Percentiles rank a stretch among this genome's conserved stretches.
phyloP scores from a whole-genome alignment of 2,888 invertebrate genomes.

The Cylindroiulus punctatus region DNA sequence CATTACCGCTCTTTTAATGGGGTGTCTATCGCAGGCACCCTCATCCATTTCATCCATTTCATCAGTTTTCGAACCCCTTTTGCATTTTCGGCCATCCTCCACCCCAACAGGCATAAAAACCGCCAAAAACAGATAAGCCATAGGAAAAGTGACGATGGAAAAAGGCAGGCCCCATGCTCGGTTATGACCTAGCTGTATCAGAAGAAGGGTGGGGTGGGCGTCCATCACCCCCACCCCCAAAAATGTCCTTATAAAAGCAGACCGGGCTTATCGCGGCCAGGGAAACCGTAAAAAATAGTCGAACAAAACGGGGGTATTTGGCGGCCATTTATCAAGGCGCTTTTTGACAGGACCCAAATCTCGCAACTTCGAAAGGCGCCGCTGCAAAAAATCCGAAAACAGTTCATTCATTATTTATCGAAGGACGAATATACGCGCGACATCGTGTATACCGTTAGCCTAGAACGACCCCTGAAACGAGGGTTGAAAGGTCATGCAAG shows the following conservation, averaged over 20 bases:
- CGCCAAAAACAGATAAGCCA: neutral
- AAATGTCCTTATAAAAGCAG: neutral
- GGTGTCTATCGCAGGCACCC: neutral
- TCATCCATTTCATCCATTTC: slow-evolving; percentile 4
- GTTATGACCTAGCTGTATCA: slow-evolving; percentile 18
- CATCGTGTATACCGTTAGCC: no score
- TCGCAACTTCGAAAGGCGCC: no score
- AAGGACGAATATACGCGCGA: neutral
- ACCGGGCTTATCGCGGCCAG: neutral
- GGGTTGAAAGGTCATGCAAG: no score
- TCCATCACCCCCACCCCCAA: neutral
- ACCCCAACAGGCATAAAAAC: neutral
- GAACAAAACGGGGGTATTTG: slow-evolving; percentile 9
- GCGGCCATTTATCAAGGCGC: neutral
- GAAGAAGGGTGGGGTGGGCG: neutral
- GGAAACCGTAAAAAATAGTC: neutral
- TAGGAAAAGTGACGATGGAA: slow-evolving; percentile 1
- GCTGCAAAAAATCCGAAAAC: no score
- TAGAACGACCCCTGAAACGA: no score
- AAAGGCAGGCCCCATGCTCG: slow-evolving; percentile 1
- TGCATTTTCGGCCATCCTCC: neutral
- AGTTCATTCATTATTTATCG: neutral
- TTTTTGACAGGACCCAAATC: neutral
- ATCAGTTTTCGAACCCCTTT: no score
- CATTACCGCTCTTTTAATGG: slow-evolving; percentile 43